Conservation (phyloP, 2,888 invertebrate genomes). For the Hypomecis atomaria region DNA sequence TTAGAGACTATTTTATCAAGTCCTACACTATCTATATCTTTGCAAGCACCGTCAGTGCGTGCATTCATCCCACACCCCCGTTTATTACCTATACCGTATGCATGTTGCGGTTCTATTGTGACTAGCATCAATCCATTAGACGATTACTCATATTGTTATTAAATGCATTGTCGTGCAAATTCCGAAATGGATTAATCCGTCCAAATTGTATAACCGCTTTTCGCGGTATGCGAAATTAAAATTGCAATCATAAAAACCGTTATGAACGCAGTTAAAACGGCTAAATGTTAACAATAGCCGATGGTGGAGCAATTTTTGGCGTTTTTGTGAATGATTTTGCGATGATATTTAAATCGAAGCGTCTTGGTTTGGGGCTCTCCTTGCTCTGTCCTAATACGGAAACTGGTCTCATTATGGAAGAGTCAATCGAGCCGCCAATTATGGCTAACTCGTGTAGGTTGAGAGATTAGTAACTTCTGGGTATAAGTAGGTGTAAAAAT, state of each 20-base stretch:
- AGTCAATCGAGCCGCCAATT: slow-evolving; percentile 61
- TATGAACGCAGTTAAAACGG: slow-evolving; percentile 34
- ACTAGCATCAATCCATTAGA: slow-evolving; percentile 77
- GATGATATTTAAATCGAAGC: slow-evolving; percentile 35
- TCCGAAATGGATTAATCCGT: slow-evolving; percentile 39
- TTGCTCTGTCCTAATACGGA: slow-evolving; percentile 60
- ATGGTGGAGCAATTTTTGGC: slow-evolving; percentile 32
- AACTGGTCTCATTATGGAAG: slow-evolving; percentile 65
- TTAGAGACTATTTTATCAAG: slow-evolving; percentile 58
- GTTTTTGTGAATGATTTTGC: slow-evolving; percentile 29
- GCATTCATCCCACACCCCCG: slow-evolving; percentile 78
- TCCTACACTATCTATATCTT: slow-evolving; percentile 35
- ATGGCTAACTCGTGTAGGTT: slow-evolving; percentile 67
- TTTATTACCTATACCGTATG: slow-evolving; percentile 78
- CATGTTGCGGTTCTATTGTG: slow-evolving; percentile 78
- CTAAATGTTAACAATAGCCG: slow-evolving; percentile 36
- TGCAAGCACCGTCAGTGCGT: slow-evolving; percentile 62
- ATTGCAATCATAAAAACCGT: slow-evolving; percentile 42
- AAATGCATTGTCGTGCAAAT: slow-evolving; percentile 57
- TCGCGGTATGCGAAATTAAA: slow-evolving; percentile 36
- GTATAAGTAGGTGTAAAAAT: slow-evolving; percentile 36
- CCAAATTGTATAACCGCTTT: slow-evolving; percentile 27
- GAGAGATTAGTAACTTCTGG: slow-evolving; percentile 52
- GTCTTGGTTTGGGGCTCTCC: slow-evolving; percentile 48
- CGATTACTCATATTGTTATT: slow-evolving; percentile 74